Conservation (phyloP, 1,140 invertebrate species). For the Pygmarrhopalites habei region DNA sequence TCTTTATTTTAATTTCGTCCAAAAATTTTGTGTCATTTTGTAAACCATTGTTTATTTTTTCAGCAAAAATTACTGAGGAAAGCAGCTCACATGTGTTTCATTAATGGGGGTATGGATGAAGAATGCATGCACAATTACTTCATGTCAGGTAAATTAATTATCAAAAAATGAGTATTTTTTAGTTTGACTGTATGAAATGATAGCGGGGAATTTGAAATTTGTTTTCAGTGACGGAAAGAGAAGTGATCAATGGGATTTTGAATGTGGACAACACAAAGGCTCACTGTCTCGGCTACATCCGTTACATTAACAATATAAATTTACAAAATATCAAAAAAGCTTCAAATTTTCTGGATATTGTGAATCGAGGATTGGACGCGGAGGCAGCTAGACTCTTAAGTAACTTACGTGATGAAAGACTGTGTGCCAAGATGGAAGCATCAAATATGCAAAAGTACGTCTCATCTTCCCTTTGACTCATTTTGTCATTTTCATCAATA, state of each 20-base stretch:
- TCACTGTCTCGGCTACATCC: constrained; percentile 55
- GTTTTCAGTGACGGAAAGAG: constrained; percentile 86
- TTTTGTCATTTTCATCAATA: not conserved
- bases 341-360: constrained; percentile 88
- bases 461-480: not conserved
- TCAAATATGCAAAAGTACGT: constrained; percentile 75
- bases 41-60: too few species aligned
- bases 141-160: constrained; percentile 92
- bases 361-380: constrained; percentile 83
- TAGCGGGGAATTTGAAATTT: too few species aligned
- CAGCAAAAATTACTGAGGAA: constrained; percentile 90
- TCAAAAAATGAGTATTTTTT: too few species aligned
- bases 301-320: constrained; percentile 97
- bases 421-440: constrained; percentile 78
- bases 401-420: constrained; percentile 77
- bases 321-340: constrained; percentile 89
- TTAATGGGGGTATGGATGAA: constrained; percentile 76
- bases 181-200: too few species aligned
- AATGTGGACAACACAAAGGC: constrained; percentile 93
- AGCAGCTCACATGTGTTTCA: constrained; percentile 74
- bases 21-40: too few species aligned
- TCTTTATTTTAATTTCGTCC: too few species aligned
- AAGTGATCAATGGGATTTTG: constrained; percentile 90
- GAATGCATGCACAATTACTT: constrained; percentile 97
- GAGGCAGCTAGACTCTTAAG: constrained; percentile 85